These are phyloP conservation scores for Uloborus plumipes DNA, from an alignment of 2,888 invertebrate genomes.

Conservation along the genomic window DNA sequence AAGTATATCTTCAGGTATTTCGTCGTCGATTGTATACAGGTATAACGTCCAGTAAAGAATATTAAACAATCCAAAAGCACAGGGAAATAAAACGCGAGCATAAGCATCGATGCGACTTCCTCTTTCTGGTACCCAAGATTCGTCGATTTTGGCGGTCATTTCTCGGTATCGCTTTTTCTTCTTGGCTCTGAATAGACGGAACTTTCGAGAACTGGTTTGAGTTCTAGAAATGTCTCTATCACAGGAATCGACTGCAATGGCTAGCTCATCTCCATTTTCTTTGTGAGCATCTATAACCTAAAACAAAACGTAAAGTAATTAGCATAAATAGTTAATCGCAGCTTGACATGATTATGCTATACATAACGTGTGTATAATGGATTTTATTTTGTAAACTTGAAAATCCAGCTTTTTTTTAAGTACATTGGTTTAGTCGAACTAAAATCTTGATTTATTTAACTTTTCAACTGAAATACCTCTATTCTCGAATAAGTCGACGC, in stretches of 20 bases:
- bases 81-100: conserved; percentile 75
- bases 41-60: conserved; percentile 90
- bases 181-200: conserved; percentile 46
- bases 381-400: no score
- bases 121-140: conserved; percentile 70
- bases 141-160: conserved; percentile 8
- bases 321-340: neutral
- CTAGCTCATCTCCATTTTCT: conserved; percentile 39
- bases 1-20: conserved; percentile 42
- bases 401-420: no score
- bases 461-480: no score
- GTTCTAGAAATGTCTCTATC: neutral
- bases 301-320: neutral
- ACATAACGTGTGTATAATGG: no score
- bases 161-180: conserved; percentile 40
- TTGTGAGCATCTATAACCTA: conserved; percentile 21
- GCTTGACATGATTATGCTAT: no score
- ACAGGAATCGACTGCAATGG: neutral
- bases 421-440: no score
- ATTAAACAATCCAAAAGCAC: conserved; percentile 88
- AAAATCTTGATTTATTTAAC: no score
- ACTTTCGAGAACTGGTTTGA: conserved; percentile 7
- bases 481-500: no score
- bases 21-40: conserved; percentile 67
- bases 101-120: conserved; percentile 76